A percentile compares a stretch with the other conserved stretches of the same genome.
These are phyloP conservation scores for Ornithoptera alexandrae DNA, from an alignment of 2,888 invertebrate species.

Conservation along the genomic window DNA sequence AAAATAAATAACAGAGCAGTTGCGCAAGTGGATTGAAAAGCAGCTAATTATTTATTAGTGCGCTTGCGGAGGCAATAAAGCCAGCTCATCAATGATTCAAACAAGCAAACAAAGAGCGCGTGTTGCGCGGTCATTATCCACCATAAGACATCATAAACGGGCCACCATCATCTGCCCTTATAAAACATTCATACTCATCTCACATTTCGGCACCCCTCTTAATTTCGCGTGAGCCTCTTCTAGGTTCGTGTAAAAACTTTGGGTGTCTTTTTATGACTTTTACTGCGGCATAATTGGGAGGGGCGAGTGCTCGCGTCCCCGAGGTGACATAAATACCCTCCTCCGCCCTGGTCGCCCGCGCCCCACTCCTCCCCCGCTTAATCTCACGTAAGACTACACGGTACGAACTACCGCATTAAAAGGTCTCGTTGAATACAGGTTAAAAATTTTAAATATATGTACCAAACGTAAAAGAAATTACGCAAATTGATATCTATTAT, in stretches of 20 bases:
- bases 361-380: slow-evolving; percentile 69
- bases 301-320: slow-evolving; percentile 75
- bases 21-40: slow-evolving; percentile 22
- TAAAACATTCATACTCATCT: slow-evolving; percentile 81
- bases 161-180: slow-evolving; percentile 78
- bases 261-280: slow-evolving; percentile 81
- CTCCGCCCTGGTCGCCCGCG: slow-evolving; percentile 58
- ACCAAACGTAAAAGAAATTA: slow-evolving; percentile 24
- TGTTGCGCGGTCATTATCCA: slow-evolving; percentile 73
- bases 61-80: slow-evolving; percentile 67
- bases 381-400: slow-evolving; percentile 75
- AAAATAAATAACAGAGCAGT: slow-evolving; percentile 12
- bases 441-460: slow-evolving; percentile 45
- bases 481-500: not conserved
- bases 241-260: slow-evolving; percentile 80
- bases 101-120: slow-evolving; percentile 68
- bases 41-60: slow-evolving; percentile 72
- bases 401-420: slow-evolving; percentile 62
- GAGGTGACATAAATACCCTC: slow-evolving; percentile 80
- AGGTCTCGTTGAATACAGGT: slow-evolving; percentile 53
- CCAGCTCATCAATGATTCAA: slow-evolving; percentile 75
- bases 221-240: slow-evolving; percentile 78
- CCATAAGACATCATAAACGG: slow-evolving; percentile 80
- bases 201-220: slow-evolving; percentile 80
- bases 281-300: slow-evolving; percentile 81